Evolutionary conservation across 2,113 vertebrate species (phyloP).

Genomic region (Hassar affinis): DNA sequence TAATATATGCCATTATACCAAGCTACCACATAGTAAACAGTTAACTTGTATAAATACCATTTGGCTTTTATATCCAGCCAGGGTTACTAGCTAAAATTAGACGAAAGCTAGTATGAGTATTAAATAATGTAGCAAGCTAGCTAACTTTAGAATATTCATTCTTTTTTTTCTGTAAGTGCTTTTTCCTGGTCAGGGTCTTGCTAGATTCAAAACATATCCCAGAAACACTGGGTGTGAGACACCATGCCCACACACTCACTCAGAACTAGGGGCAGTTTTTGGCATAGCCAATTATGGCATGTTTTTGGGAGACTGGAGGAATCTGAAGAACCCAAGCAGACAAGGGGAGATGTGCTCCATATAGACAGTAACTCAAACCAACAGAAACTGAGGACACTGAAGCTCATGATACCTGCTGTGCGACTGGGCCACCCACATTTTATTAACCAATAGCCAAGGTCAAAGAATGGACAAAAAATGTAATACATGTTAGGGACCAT

Average conservation of each 20-base stretch:
- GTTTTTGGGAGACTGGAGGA: background rate
- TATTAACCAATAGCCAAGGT: background rate
- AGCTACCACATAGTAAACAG: background rate
- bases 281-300: background rate
- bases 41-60: background rate
- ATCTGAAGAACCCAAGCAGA: background rate
- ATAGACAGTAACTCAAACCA: background rate
- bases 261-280: background rate
- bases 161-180: background rate
- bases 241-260: background rate
- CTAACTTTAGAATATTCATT: background rate
- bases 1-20: background rate
- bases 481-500: background rate
- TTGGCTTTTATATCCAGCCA: background rate
- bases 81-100: background rate
- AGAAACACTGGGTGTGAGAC: background rate
- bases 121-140: background rate
- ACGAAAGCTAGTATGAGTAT: background rate
- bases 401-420: background rate
- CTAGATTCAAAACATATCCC: background rate
- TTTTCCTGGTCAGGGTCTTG: background rate
- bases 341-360: too few species aligned
- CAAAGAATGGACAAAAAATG: background rate
- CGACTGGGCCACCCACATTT: background rate
- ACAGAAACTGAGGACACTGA: background rate